Conservation (phyloP, 2,113 vertebrate species). For the Protobothrops mucrosquamatus region DNA sequence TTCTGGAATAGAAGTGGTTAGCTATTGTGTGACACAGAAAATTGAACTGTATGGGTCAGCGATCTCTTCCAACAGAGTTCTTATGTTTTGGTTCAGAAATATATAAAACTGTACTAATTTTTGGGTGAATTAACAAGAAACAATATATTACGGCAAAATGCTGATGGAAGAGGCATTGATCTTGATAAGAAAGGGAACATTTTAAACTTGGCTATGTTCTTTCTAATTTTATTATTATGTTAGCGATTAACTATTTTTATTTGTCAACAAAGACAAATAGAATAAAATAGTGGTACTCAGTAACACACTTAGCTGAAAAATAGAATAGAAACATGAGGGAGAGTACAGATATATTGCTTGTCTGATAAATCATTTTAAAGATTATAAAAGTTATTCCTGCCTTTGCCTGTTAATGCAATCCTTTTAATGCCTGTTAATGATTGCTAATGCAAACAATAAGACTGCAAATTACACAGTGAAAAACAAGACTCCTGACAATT, state of each 20-base stretch:
- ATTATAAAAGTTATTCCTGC: constrained; percentile 10
- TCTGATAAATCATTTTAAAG: constrained; percentile 15
- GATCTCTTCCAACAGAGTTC: not conserved
- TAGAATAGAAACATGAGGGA: not conserved
- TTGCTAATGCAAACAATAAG: constrained; percentile 37
- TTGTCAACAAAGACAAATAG: constrained; percentile 1
- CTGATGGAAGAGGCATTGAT: not conserved
- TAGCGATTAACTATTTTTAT: constrained; percentile 28
- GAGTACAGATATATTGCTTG: not conserved
- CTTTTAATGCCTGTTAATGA: not conserved
- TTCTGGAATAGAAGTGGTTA: not conserved
- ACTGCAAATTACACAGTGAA: constrained; percentile 19
- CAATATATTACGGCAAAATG: not conserved
- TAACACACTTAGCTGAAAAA: constrained; percentile 32
- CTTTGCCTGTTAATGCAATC: not conserved
- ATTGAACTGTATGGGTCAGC: not conserved
- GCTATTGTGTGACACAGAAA: not conserved
- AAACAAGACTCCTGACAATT: constrained; percentile 30
- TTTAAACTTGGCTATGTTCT: constrained; percentile 29
- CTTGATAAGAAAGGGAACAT: constrained; percentile 23
- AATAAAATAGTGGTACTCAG: not conserved
- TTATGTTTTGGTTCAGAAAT: not conserved
- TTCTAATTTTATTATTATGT: constrained; percentile 39
- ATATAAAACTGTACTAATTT: not conserved
- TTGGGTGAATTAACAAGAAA: not conserved